A percentile compares a stretch with the other conserved stretches of the same genome.
phyloP scores from a whole-genome alignment of 2,797 vertebrate species.

The Neomorphus geoffroyi region DNA sequence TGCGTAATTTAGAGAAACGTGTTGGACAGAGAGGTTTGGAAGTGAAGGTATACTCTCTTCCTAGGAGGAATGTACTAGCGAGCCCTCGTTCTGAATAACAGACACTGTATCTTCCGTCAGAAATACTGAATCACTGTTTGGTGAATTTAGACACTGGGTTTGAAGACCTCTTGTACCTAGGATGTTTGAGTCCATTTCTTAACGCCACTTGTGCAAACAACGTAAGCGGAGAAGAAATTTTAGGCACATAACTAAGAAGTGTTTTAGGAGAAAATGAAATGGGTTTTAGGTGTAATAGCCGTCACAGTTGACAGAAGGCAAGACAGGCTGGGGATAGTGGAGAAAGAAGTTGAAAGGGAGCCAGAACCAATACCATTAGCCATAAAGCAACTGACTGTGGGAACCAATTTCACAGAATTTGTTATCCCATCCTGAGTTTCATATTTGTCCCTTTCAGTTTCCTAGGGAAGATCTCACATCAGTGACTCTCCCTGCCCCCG shows the following conservation, averaged over 20 bases:
- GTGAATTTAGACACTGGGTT: not conserved
- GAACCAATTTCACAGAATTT: constrained; percentile 18
- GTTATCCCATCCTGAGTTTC: not conserved
- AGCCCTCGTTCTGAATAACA: constrained; percentile 5
- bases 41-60: constrained; percentile 29
- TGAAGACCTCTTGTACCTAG: not conserved
- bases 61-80: constrained; percentile 4
- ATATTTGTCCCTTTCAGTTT: constrained; percentile 28
- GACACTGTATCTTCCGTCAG: not conserved
- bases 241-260: not conserved
- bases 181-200: not conserved
- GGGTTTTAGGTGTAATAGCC: not conserved
- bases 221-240: not conserved
- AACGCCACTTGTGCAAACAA: not conserved
- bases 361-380: constrained; percentile 26
- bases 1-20: constrained; percentile 59
- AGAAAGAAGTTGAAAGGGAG: not conserved
- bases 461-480: not conserved
- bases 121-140: not conserved
- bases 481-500: not conserved
- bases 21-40: constrained; percentile 47
- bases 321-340: not conserved
- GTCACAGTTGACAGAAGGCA: not conserved
- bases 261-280: not conserved
- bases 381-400: not conserved